Evolutionary conservation across 2,797 vertebrate genomes (phyloP).

Genomic region (Tapera naevia): DNA sequence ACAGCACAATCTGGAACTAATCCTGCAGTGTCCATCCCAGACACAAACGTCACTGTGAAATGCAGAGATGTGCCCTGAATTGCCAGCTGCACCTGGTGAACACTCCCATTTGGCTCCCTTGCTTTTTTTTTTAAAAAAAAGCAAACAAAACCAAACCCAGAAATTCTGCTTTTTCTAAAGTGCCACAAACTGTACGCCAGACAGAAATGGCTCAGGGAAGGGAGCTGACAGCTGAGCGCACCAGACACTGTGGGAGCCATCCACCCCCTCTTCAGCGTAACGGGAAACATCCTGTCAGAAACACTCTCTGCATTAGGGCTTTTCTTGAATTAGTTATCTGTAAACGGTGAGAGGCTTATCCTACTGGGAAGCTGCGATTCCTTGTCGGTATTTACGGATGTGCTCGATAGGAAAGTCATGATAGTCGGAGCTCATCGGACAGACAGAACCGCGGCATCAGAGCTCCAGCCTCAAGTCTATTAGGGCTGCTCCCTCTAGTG

Average conservation of each 20-base stretch:
- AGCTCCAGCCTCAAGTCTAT: constrained; percentile 3
- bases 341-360: background rate
- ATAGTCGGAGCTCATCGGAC: background rate
- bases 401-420: background rate
- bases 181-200: background rate
- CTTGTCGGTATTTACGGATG: background rate
- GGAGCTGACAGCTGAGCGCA: background rate
- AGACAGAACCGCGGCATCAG: background rate
- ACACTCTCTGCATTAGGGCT: background rate
- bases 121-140: background rate
- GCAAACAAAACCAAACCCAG: background rate
- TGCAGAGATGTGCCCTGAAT: background rate
- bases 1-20: background rate
- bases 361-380: background rate
- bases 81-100: background rate
- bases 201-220: background rate
- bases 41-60: background rate
- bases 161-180: background rate
- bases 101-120: background rate
- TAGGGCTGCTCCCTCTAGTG: constrained; percentile 73
- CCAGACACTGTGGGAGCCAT: constrained; percentile 22
- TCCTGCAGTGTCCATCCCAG: background rate
- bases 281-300: constrained; percentile 19
- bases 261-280: background rate
- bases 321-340: constrained; percentile 3